phyloP scores from a whole-genome alignment of 2,113 vertebrate species.

The Pseudolaguvia tuberculata region DNA sequence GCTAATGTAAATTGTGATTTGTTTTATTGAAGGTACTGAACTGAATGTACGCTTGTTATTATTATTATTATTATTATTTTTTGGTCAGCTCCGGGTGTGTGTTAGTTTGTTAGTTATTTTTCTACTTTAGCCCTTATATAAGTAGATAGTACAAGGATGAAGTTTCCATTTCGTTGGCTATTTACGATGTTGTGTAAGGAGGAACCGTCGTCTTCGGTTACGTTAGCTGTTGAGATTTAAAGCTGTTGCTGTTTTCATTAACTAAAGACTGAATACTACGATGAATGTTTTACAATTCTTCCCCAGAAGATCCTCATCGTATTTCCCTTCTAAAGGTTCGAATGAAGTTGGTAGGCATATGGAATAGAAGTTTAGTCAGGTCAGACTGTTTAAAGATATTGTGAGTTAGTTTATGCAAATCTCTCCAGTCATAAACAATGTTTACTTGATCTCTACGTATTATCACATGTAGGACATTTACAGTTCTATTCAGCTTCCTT shows the following conservation, averaged over 20 bases:
- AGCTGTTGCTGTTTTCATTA: slow-evolving; percentile 30
- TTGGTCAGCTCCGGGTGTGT: slow-evolving; percentile 42
- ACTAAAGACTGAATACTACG: slow-evolving; percentile 38
- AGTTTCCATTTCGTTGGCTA: slow-evolving; percentile 44
- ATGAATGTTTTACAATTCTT: slow-evolving; percentile 29
- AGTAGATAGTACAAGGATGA: slow-evolving; percentile 46
- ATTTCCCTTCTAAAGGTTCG: slow-evolving; percentile 19
- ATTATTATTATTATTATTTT: no score
- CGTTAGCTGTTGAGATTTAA: slow-evolving; percentile 39
- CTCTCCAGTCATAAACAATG: slow-evolving; percentile 39
- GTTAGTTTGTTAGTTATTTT: slow-evolving; percentile 50
- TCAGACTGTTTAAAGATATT: slow-evolving; percentile 23
- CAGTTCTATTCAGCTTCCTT: slow-evolving; percentile 4
- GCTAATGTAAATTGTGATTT: slow-evolving; percentile 42
- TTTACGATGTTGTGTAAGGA: slow-evolving; percentile 45
- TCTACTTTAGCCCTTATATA: slow-evolving; percentile 52
- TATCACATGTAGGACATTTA: slow-evolving; percentile 39
- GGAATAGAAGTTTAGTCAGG: slow-evolving; percentile 19
- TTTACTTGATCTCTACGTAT: slow-evolving; percentile 51
- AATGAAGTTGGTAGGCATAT: slow-evolving; percentile 14
- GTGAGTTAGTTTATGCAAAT: slow-evolving; percentile 34
- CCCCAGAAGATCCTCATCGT: slow-evolving; percentile 8
- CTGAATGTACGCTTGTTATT: slow-evolving; percentile 45
- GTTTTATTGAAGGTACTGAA: slow-evolving; percentile 57
- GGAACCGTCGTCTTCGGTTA: slow-evolving; percentile 43